Percentiles rank a stretch among this genome's conserved stretches.
Evolutionary conservation across 2,113 vertebrate species (phyloP).

Genomic region (Ovis canadensis): DNA sequence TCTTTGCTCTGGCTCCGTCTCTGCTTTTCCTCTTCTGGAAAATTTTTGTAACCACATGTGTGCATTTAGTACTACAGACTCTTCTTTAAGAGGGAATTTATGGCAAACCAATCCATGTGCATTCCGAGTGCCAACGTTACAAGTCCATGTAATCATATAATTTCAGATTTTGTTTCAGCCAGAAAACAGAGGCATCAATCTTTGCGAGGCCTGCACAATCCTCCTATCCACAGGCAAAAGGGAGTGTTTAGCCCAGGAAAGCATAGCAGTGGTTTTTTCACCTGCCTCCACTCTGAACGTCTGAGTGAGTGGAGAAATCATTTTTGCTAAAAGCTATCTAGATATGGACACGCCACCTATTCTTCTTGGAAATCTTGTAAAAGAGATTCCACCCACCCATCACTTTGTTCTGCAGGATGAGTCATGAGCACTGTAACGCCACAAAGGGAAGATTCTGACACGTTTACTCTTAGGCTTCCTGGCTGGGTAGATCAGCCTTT

Average conservation of each 20-base stretch:
- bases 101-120: slow-evolving; percentile 63
- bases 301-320: neutral
- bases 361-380: slow-evolving; percentile 59
- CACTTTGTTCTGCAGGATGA: slow-evolving; percentile 67
- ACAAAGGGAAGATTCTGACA: slow-evolving; percentile 39
- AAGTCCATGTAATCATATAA: slow-evolving; percentile 49
- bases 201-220: neutral
- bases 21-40: slow-evolving; percentile 64
- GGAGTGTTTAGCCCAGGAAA: neutral
- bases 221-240: neutral
- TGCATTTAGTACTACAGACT: slow-evolving; percentile 50
- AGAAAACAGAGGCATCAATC: slow-evolving; percentile 33
- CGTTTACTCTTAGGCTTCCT: neutral
- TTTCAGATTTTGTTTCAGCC: slow-evolving; percentile 51
- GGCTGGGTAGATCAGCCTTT: slow-evolving; percentile 23
- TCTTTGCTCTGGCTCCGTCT: slow-evolving; percentile 53
- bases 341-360: slow-evolving; percentile 17
- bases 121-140: neutral
- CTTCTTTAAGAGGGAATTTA: slow-evolving; percentile 69
- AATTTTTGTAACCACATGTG: slow-evolving; percentile 64
- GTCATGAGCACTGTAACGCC: slow-evolving; percentile 46
- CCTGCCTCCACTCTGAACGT: neutral
- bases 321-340: slow-evolving; percentile 28
- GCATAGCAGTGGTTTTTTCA: neutral
- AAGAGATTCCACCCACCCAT: slow-evolving; percentile 68